Base-by-base conservation (phyloP, 2,797 vertebrate genomes). In the Trematomus bernacchii region DNA sequence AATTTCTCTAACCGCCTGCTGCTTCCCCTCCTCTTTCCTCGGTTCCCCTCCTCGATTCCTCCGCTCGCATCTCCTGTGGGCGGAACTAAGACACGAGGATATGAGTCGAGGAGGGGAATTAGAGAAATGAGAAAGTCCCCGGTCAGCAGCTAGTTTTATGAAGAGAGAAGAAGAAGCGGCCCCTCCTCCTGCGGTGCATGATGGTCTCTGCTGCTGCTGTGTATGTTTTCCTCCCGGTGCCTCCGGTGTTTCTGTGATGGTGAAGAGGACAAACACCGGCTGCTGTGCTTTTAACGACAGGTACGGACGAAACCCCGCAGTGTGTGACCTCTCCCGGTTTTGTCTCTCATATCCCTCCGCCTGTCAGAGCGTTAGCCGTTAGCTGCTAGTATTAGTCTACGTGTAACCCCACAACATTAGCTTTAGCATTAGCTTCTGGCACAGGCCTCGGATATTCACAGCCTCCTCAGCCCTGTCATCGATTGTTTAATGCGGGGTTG, bases 201-300 rank as follows among this genome's bases (percentile, higher is more conserved):
- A 84, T 90, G 93, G 92, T 83, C 68, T 16, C 7, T 13, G 69
- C 66, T 50, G 4, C 65, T 9, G 58, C 58, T 15, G 55, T n/a
- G 16, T 37, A 18, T 53, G 78, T 71, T 75, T 50, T 57, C 43
- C 80, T 80, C 59, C 75, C 46, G 68, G 75, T 73, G 74, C 54
- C 48, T 66, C 61, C 66, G 23, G 43, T 67, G 71, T 54, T 72
- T 52, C 57, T 84, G 90, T 85, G 70, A 94, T 93, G 93, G 79
- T 91, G 84, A 82, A 79, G 61, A 73, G 73, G 69, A 71, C 21
- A 71, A 6, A 40, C 68, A 4, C 67, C 75, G 79, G 78, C 85
- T 11, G 89, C 88, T 77, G 90, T 76, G 79, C 83, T 83, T 85
- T 76, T 70, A 13, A 82, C 82, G 59, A 93, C 93, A 93, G 95